These are phyloP conservation scores for Melopsittacus undulatus DNA, from an alignment of 2,797 vertebrate species.

Conservation along the genomic window DNA sequence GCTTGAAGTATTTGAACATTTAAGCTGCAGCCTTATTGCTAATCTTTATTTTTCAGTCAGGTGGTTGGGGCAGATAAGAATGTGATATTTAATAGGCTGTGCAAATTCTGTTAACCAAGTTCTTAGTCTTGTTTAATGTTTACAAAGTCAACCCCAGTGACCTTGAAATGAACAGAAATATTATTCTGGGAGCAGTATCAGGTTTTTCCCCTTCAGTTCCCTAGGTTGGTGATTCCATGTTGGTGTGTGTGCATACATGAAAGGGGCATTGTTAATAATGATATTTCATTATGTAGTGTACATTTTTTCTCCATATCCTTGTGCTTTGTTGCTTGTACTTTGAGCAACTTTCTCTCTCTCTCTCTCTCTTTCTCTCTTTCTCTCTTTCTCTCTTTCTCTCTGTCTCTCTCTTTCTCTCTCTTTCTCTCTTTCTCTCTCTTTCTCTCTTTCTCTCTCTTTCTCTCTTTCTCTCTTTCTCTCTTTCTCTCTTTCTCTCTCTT, in stretches of 20 bases:
- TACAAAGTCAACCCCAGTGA: background rate
- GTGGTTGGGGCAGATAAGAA: conserved; percentile 27
- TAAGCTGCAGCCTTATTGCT: background rate
- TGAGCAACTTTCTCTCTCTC: accelerated
- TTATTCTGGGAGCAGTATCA: background rate
- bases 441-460: accelerated
- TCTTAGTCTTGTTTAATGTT: conserved; percentile 27
- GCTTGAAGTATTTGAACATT: background rate
- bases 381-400: accelerated
- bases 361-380: background rate
- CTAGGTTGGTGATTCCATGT: background rate
- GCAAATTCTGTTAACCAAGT: background rate
- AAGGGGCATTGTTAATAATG: background rate
- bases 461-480: accelerated
- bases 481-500: no score
- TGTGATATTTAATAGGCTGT: background rate
- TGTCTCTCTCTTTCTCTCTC: accelerated
- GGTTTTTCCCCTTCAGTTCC: background rate
- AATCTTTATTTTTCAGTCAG: conserved; percentile 11
- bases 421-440: accelerated
- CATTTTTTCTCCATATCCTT: background rate
- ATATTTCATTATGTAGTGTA: background rate
- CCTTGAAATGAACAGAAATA: conserved; percentile 30
- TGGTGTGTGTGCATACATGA: background rate
- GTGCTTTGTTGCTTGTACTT: background rate